A percentile compares a stretch with the other conserved stretches of the same genome.
phyloP scores from a whole-genome alignment of 2,113 vertebrate species.

The Rhodinocichla rosea region DNA sequence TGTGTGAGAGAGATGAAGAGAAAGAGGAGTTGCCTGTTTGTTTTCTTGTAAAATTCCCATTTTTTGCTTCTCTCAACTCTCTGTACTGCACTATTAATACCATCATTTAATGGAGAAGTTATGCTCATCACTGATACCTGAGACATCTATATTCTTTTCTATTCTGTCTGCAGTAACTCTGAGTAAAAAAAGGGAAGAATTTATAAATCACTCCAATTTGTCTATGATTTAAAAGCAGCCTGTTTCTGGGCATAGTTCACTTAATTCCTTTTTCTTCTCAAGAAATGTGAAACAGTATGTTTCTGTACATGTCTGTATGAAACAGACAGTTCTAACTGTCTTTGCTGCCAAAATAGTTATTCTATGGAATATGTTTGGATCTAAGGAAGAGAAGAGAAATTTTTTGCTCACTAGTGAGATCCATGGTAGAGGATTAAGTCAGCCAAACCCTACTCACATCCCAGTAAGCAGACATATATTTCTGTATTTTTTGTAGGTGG shows the following conservation, averaged over 20 bases:
- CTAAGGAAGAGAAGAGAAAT: not conserved
- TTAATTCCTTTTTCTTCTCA: not conserved
- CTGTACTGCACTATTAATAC: not conserved
- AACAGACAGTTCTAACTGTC: not conserved
- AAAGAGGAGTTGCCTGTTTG: not conserved
- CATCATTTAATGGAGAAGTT: not conserved
- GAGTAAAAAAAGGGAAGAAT: not conserved
- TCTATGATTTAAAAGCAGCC: not conserved
- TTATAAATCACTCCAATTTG: not conserved
- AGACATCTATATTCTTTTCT: not conserved
- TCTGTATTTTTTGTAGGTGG: conserved; percentile 80
- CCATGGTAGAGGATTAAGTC: conserved; percentile 21
- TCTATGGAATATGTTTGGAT: not conserved
- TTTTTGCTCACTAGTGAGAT: not conserved
- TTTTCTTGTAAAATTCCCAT: not conserved
- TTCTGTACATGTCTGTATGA: not conserved
- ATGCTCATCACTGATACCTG: not conserved
- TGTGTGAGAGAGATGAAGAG: not conserved
- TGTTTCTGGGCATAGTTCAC: not conserved
- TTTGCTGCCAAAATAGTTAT: not conserved
- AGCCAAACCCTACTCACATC: conserved; percentile 60
- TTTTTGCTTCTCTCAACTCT: not conserved
- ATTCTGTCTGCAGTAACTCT: not conserved
- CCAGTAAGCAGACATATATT: conserved; percentile 74
- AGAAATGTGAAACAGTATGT: not conserved